Evolutionary conservation across 2,797 vertebrate genomes (phyloP).

Genomic region (Rhinophrynus dorsalis): DNA sequence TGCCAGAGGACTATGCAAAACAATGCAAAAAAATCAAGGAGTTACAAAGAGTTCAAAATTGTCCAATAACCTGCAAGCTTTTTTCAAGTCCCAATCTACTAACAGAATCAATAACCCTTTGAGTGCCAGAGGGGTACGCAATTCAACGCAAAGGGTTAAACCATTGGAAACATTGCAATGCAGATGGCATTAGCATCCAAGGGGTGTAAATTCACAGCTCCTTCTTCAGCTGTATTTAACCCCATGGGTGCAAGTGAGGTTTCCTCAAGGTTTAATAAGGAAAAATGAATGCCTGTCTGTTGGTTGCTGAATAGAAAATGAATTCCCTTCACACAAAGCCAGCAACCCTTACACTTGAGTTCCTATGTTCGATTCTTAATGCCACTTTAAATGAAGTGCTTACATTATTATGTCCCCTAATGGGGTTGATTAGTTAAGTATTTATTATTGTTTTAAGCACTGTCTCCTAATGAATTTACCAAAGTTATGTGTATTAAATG

Average conservation of each 20-base stretch:
- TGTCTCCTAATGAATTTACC: conserved; percentile 72
- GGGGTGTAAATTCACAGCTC: too few relatives aligned
- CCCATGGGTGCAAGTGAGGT: too few relatives aligned
- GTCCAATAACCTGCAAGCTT: background rate
- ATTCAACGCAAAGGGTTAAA: too few relatives aligned
- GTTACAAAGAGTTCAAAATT: too few relatives aligned
- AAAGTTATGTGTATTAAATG: conserved; percentile 67
- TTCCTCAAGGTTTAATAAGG: background rate
- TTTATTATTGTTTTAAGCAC: conserved; percentile 63
- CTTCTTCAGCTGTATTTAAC: too few relatives aligned
- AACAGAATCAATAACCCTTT: background rate
- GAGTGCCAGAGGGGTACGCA: background rate
- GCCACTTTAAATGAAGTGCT: conserved; percentile 66
- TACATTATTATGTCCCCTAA: conserved; percentile 61
- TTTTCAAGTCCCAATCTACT: background rate
- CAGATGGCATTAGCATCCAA: too few relatives aligned
- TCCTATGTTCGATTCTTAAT: conserved; percentile 10
- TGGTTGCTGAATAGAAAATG: background rate
- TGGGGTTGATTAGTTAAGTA: conserved; percentile 42
- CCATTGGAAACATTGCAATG: too few relatives aligned
- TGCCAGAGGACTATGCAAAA: too few relatives aligned
- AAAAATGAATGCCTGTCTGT: background rate
- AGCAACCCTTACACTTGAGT: background rate
- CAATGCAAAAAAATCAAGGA: too few relatives aligned
- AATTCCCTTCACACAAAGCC: conserved; percentile 1